Evolutionary conservation across 1,140 invertebrate species (phyloP).

Genomic region (Diorhabda carinulata): DNA sequence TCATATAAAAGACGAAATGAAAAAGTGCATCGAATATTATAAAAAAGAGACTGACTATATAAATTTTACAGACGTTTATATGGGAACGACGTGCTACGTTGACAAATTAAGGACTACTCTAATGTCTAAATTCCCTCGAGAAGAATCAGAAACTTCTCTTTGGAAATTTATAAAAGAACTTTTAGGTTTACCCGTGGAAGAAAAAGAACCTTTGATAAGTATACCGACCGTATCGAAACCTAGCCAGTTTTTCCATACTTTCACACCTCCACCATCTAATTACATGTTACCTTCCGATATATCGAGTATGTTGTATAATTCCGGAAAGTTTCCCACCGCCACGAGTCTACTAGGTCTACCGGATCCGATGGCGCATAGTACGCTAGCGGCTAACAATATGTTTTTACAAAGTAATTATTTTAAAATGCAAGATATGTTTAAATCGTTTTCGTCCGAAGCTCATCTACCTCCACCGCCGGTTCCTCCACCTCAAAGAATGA

Average conservation of each 20-base stretch:
- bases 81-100: conserved; percentile 68
- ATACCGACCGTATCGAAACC: conserved; percentile 53
- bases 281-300: conserved; percentile 59
- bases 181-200: conserved; percentile 53
- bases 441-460: conserved; percentile 50
- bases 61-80: conserved; percentile 72
- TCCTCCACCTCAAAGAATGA: conserved; percentile 36
- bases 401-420: conserved; percentile 56
- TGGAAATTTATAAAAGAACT: conserved; percentile 61
- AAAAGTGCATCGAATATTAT: conserved; percentile 82
- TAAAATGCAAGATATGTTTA: conserved; percentile 53
- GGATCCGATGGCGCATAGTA: conserved; percentile 65
- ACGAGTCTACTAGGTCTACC: conserved; percentile 57
- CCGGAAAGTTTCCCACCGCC: conserved; percentile 57
- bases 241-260: conserved; percentile 44
- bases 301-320: conserved; percentile 58
- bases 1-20: conserved; percentile 82
- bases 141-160: conserved; percentile 60
- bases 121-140: conserved; percentile 62
- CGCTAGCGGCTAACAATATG: conserved; percentile 65
- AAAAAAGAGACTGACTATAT: conserved; percentile 71
- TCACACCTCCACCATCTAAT: conserved; percentile 52
- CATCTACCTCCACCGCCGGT: conserved; percentile 40
- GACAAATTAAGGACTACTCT: conserved; percentile 72
- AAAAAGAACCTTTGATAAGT: conserved; percentile 55